These are phyloP conservation scores for Megatriorchis doriae DNA, from an alignment of 2,113 vertebrate species.

Conservation along the genomic window DNA sequence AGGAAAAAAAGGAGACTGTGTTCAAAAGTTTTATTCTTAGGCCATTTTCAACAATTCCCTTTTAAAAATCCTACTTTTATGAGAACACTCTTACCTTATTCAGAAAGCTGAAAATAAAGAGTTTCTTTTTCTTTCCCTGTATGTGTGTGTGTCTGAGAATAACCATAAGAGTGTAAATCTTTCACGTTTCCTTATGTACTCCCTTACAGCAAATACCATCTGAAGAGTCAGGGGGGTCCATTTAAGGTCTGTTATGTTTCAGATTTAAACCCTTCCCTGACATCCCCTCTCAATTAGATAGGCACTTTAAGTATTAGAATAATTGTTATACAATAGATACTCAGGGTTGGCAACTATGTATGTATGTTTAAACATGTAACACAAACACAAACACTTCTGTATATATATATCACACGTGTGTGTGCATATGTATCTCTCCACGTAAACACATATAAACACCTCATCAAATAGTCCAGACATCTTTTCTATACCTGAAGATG, in stretches of 20 bases:
- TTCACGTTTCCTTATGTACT: background rate
- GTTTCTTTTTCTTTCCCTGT: background rate
- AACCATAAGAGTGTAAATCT: background rate
- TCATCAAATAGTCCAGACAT: background rate
- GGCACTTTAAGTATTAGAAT: background rate
- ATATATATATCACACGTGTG: background rate
- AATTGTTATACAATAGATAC: background rate
- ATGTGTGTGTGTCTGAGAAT: background rate
- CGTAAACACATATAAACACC: background rate
- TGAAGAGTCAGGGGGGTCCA: background rate
- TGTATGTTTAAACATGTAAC: background rate
- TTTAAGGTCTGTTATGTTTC: background rate
- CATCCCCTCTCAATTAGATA: background rate
- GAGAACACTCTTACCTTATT: constrained; percentile 2
- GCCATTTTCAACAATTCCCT: constrained; percentile 19
- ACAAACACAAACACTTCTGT: background rate
- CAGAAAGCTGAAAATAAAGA: constrained; percentile 37
- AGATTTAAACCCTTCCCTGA: background rate
- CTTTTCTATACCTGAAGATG: background rate
- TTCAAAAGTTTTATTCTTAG: constrained; percentile 65
- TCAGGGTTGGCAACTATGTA: background rate
- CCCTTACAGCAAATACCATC: background rate
- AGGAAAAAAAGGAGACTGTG: background rate
- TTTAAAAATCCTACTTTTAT: constrained; percentile 32
- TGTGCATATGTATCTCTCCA: background rate